Percentiles rank a stretch among this genome's conserved stretches.
Evolutionary conservation across 2,888 invertebrate genomes (phyloP).

Genomic region (Acrobasis suavella): DNA sequence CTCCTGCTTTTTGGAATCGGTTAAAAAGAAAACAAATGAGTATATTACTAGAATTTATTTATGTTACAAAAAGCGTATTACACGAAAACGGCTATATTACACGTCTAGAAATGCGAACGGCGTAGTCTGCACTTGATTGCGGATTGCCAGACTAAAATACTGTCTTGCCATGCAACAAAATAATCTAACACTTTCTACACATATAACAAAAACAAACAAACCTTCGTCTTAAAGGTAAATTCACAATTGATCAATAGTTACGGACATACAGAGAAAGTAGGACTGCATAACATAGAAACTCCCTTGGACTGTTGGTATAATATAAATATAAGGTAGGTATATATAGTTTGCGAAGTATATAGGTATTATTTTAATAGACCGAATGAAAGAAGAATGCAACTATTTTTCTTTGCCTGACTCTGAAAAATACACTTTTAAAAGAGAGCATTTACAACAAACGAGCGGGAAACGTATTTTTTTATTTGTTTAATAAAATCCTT

Average conservation of each 20-base stretch:
- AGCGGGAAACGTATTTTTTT: too few relatives aligned
- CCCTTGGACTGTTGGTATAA: too few relatives aligned
- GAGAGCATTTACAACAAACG: too few relatives aligned
- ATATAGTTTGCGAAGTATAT: too few relatives aligned
- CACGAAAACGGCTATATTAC: slow-evolving; percentile 29
- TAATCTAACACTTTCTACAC: slow-evolving; percentile 42
- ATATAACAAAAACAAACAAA: slow-evolving; percentile 54
- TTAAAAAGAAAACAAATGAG: neutral
- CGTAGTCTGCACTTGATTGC: slow-evolving; percentile 22
- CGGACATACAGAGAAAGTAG: neutral
- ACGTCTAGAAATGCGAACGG: slow-evolving; percentile 36
- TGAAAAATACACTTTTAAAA: too few relatives aligned
- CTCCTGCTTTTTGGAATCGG: too few relatives aligned
- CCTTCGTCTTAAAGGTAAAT: slow-evolving; percentile 70
- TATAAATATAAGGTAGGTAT: too few relatives aligned
- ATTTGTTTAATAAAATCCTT: too few relatives aligned
- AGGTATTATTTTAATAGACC: too few relatives aligned
- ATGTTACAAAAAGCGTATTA: slow-evolving; percentile 63
- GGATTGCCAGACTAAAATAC: slow-evolving; percentile 14
- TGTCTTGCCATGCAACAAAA: slow-evolving; percentile 23
- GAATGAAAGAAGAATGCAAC: too few relatives aligned
- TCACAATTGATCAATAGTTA: slow-evolving; percentile 18
- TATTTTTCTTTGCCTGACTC: too few relatives aligned
- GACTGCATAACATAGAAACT: too few relatives aligned
- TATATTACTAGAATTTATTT: slow-evolving; percentile 55